Evolutionary conservation across 2,113 vertebrate species (phyloP), one percentile per base, ranked within the genome.

Genomic region (Neopipo cinnamomea): DNA sequence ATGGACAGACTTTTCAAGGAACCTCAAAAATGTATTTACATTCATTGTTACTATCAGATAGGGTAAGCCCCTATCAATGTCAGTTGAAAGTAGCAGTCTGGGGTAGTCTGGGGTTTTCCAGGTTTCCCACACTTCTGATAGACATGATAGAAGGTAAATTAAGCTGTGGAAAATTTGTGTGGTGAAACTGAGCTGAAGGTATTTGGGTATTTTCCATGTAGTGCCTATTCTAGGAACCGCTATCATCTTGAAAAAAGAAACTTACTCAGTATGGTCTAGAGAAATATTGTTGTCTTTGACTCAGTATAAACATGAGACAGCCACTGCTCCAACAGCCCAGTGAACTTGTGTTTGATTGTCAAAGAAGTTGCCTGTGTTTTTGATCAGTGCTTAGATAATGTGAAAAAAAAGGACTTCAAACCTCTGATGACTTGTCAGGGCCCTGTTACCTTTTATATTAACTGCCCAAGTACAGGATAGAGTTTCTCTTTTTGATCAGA

Each of bases 131-230:
- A 42, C 33, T 81, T 84, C 56, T 52, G 27, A 53, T 41, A 66
- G 9, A 73, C 13, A 84, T 5, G 4, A 74, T 1, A 72, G 44
- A 87, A 85, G 8, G n/a, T 76, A 93, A 85, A 94, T 61, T 78
- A 85, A 72, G 62, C 49, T 76, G n/a, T 79, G 88, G 81, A 93
- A 95, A 95, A 81, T 89, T 33, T 77, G 70, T 75, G 78, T 65
- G 62, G 37, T n/a, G 44, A 91, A 82, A 88, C 66, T 39, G 18
- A 84, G 22, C 10, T 28, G 27, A 80, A 91, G 30, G 23, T 66
- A 68, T 62, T 91, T 88, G 65, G 49, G 2, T 89, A 65, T 68
- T 91, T 94, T 72, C 5, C 49, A 50, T 24, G 8, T 13, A 65
- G 30, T 61, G 44, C 37, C 31, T 90, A 71, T 94, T 95, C 39